Conservation (phyloP, 2,888 invertebrate genomes). For the Zele albiditarsus region DNA sequence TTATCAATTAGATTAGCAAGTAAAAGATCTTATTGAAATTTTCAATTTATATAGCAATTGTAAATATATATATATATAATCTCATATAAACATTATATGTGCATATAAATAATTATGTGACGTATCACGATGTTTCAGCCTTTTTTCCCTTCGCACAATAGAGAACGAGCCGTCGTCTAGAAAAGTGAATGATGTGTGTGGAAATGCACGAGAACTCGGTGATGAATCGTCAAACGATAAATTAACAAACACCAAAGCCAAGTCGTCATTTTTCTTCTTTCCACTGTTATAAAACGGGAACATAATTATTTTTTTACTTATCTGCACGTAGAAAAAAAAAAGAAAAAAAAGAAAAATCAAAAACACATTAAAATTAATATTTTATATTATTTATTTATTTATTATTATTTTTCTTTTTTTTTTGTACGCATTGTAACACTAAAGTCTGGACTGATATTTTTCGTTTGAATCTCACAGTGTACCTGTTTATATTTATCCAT, state of each 20-base stretch:
- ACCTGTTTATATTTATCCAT: conserved; percentile 2
- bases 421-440: not conserved
- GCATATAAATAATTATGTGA: conserved; percentile 51
- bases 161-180: conserved; percentile 46
- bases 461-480: not conserved
- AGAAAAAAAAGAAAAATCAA: conserved; percentile 18
- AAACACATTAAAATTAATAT: not conserved
- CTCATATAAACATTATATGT: conserved; percentile 40
- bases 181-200: conserved; percentile 19
- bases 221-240: conserved; percentile 12
- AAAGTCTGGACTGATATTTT: conserved; percentile 3
- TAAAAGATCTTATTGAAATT: conserved; percentile 48
- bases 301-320: too few relatives aligned
- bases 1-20: conserved; percentile 41
- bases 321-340: not conserved
- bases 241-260: conserved; percentile 12
- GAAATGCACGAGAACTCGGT: not conserved
- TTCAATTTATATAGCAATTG: conserved; percentile 35
- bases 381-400: conserved; percentile 2
- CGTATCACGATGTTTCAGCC: conserved; percentile 68
- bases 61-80: conserved; percentile 51
- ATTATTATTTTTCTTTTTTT: not conserved
- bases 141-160: conserved; percentile 67
- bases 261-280: conserved; percentile 33
- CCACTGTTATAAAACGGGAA: not conserved